phyloP scores from a whole-genome alignment of 64 coral and sea anemone species.

The Pachyseris speciosa region DNA sequence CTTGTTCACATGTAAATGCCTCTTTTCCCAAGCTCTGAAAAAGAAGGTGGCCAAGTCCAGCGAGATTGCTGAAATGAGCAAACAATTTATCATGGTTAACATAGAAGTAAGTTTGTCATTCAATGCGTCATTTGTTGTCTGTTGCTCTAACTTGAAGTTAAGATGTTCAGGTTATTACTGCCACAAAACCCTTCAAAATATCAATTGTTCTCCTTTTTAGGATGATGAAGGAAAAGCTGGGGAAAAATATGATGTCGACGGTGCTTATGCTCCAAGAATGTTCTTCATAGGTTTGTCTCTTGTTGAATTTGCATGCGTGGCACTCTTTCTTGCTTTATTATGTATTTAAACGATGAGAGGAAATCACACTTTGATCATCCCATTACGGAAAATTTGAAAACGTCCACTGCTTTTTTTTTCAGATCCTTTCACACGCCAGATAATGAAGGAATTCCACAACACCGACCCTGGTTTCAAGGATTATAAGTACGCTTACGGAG shows the following conservation, averaged over 20 bases:
- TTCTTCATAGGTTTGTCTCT: conserved; percentile 82
- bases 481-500: conserved; percentile 89
- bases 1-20: background rate
- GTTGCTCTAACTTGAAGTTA: background rate
- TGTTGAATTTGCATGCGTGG: background rate
- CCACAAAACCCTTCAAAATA: background rate
- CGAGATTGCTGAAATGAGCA: conserved; percentile 69
- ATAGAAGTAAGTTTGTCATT: conserved; percentile 56
- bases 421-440: conserved; percentile 87
- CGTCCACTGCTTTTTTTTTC: no score
- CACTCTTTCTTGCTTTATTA: background rate
- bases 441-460: conserved; percentile 91
- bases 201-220: conserved; percentile 18
- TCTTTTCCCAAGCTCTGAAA: conserved; percentile 75
- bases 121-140: background rate
- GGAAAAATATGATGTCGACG: conserved; percentile 81
- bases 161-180: background rate
- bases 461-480: conserved; percentile 71
- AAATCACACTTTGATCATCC: background rate
- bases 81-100: conserved; percentile 94
- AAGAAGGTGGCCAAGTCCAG: conserved; percentile 86
- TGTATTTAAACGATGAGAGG: no score
- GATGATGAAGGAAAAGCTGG: conserved; percentile 71
- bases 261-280: conserved; percentile 97
- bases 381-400: background rate